Evolutionary conservation across 1,140 invertebrate species (phyloP).

Genomic region (Cepaea nemoralis): DNA sequence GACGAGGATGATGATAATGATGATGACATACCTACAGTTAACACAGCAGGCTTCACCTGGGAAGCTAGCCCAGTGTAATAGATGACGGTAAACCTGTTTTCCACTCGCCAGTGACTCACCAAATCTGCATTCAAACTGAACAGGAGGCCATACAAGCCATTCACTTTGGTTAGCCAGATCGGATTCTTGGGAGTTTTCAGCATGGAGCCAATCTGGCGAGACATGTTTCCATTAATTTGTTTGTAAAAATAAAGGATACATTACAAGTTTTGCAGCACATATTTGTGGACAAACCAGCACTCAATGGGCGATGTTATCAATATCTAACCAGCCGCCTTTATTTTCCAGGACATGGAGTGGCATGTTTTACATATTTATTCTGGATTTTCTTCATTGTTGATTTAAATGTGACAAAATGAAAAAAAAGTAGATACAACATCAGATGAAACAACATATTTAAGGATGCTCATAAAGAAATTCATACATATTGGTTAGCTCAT

Average conservation of each 20-base stretch:
- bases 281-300: too few relatives aligned
- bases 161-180: slow-evolving; percentile 83
- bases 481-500: too few relatives aligned
- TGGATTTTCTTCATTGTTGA: too few relatives aligned
- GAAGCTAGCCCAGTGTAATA: slow-evolving; percentile 84
- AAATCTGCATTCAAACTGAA: slow-evolving; percentile 86
- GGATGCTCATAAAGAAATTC: too few relatives aligned
- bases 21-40: slow-evolving; percentile 78
- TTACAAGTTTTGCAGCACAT: neutral
- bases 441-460: too few relatives aligned
- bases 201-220: slow-evolving; percentile 80
- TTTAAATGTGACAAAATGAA: too few relatives aligned
- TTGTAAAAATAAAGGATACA: neutral
- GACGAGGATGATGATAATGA: too few relatives aligned
- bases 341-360: too few relatives aligned
- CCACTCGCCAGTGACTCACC: slow-evolving; percentile 85
- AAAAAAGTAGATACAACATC: too few relatives aligned
- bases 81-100: slow-evolving; percentile 82
- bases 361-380: too few relatives aligned
- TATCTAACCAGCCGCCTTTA: too few relatives aligned
- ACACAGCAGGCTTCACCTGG: slow-evolving; percentile 74
- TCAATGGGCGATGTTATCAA: too few relatives aligned
- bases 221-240: neutral
- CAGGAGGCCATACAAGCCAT: slow-evolving; percentile 82
- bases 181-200: slow-evolving; percentile 86